These are phyloP conservation scores for Fragum sueziense DNA, from an alignment of 2,888 invertebrate species.

Conservation along the genomic window DNA sequence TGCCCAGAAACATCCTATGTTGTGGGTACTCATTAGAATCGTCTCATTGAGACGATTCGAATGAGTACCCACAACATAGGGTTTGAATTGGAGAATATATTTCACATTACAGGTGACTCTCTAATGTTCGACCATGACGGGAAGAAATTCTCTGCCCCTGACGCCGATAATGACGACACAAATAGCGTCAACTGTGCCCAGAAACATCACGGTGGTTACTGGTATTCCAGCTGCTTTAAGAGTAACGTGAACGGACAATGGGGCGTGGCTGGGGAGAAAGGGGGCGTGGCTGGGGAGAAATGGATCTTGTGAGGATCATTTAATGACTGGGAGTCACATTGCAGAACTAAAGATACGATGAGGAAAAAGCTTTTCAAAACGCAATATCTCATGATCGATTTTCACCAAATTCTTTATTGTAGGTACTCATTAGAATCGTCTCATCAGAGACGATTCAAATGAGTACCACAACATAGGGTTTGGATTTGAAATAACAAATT, in stretches of 20 bases:
- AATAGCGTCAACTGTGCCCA: slow-evolving; percentile 58
- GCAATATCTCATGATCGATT: no score
- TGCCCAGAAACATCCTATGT: slow-evolving; percentile 61
- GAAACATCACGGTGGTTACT: slow-evolving; percentile 63
- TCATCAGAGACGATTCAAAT: no score
- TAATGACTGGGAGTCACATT: slow-evolving; percentile 63
- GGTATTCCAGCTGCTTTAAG: slow-evolving; percentile 66
- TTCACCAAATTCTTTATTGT: no score
- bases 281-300: slow-evolving; percentile 60
- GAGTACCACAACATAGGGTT: no score
- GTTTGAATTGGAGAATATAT: no score
- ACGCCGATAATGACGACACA: slow-evolving; percentile 58
- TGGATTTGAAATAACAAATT: no score
- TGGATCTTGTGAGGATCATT: slow-evolving; percentile 66
- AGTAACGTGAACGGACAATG: slow-evolving; percentile 65
- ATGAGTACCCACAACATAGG: no score
- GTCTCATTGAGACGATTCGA: no score
- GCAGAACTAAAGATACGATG: no score
- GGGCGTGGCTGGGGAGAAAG: slow-evolving; percentile 59
- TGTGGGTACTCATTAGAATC: no score
- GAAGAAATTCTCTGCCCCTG: slow-evolving; percentile 58
- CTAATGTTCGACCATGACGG: slow-evolving; percentile 63
- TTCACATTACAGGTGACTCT: slow-evolving; percentile 60
- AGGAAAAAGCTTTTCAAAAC: no score
- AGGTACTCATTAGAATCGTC: no score